Conservation (phyloP, 2,888 invertebrate genomes). For the Thereva unica region DNA sequence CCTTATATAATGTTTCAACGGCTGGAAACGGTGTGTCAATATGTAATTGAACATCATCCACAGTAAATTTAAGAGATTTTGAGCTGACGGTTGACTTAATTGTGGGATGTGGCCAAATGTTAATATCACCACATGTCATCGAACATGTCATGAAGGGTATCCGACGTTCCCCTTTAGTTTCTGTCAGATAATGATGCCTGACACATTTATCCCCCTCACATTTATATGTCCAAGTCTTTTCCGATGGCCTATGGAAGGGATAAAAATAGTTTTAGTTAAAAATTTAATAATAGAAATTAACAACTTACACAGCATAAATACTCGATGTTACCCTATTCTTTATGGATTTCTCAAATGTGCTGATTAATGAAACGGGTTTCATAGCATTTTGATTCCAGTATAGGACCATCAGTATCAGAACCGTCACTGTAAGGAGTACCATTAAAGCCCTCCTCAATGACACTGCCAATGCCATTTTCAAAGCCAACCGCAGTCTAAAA, state of each 20-base stretch:
- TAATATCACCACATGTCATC: constrained; percentile 72
- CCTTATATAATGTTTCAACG: constrained; percentile 50
- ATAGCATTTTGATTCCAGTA: constrained; percentile 66
- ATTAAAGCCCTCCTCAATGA: constrained; percentile 63
- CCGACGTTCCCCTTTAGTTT: constrained; percentile 56
- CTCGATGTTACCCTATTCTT: constrained; percentile 47
- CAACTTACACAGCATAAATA: constrained; percentile 51
- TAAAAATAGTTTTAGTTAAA: constrained; percentile 6
- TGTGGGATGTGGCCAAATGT: constrained; percentile 82
- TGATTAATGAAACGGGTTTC: constrained; percentile 56
- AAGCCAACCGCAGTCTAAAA: constrained; percentile 54
- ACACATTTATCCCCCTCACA: constrained; percentile 74
- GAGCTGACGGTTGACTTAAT: constrained; percentile 70
- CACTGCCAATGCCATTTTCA: constrained; percentile 58
- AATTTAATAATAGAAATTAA: background rate
- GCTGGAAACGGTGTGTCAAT: constrained; percentile 51
- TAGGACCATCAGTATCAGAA: constrained; percentile 63
- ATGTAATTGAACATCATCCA: constrained; percentile 51
- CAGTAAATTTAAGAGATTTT: constrained; percentile 63
- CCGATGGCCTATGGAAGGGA: constrained; percentile 50
- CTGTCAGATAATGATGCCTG: constrained; percentile 59
- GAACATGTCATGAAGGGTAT: constrained; percentile 74
- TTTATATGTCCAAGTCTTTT: constrained; percentile 74
- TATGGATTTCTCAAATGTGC: constrained; percentile 50
- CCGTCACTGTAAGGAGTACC: constrained; percentile 62